Base-by-base conservation (phyloP, 2,888 invertebrate genomes). In the Leucophenga maculata region DNA sequence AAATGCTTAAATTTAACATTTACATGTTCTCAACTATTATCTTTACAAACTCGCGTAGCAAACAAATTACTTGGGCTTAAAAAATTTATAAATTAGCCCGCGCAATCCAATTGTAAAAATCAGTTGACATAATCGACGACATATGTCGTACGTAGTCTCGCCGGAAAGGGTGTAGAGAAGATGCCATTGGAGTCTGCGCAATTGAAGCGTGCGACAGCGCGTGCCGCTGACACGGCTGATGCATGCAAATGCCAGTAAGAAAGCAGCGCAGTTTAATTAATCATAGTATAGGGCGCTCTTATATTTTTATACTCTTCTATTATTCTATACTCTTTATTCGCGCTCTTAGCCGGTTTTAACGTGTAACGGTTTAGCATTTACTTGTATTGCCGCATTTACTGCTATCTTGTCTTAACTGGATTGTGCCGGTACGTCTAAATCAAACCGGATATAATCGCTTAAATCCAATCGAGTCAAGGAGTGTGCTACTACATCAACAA, bases 401-500 rank as follows among this genome's bases (percentile, higher is more conserved):
- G 71, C 69, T 78, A 75, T 80, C 84, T 79, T 80, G 77, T 75
- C 75, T 31, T 77, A 86, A 87, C 88, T 81, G 84, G 87, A 83
- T 82, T 79, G 76, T 80, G 82, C 86, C 85, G 74, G 86, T 83
- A 76, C 74, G 77, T 80, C 85, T 78, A 83, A 85, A 78, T 65
- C 75, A 75, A 88, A 87, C 88, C 86, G 85, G 88, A 86, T 86
- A 82, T 78, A 83, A 82, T 85, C 79, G 86, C 84, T 83, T 85
- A 75, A 78, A 70, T 71, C 76, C 69, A 75, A 72, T 75, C 62
- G 71, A n/a, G 39, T 39, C 39, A 39, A 39, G 69, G 70, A 50
- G 73, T 73, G 69, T 65, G 50, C 50, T 69, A 16, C 59, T 31
- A 59, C n/a, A 26, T 26, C 26, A 26, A 32, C 26, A 60, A 72